Base-by-base conservation (phyloP, 2,888 invertebrate species). In the Blastobasis lacticolella region DNA sequence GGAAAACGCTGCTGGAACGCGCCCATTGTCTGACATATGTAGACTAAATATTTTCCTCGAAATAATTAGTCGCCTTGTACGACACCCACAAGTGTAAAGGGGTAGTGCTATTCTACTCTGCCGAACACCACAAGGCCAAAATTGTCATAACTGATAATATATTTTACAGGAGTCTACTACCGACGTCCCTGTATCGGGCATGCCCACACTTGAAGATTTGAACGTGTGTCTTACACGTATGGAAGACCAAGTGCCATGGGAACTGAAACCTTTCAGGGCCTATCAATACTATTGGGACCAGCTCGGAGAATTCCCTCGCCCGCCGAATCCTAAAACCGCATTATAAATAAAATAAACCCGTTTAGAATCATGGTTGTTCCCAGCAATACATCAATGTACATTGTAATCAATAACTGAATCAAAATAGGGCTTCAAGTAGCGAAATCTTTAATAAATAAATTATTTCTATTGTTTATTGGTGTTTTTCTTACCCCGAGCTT, bases 181-280 rank as follows among this genome's bases (percentile, higher is more conserved):
- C 1, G 98, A 98, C 72, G 78, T 77, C 6, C 88, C 94, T 0
- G 64, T 89, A 4, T 71, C 73, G 6, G 90, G 89, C 42, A 69
- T 94, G 37, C 96, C 95, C 4, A 95, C 94, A 0, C 80, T 98
- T 50, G 95, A 96, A 77, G 98, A 98, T 87, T 91, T 98, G 57
- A 97, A 97, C 10, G 92, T 98, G 3, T 85, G 81, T 41, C 89
- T 95, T 51, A 94, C 93, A 0, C 71, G 84, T 3, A 90, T 97
- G 89, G 97, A 97, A 78, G 90, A 93, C 57, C 93, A 94, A 75
- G 92, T 92, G n/a, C 92, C 93, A 0, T 97, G 94, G 94, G 95
- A 95, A 72, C 75, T 97, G 60, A 91, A 90, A 67, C 93, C 93
- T 2, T 93, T 78, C 79, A 90, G 92, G 47, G 90, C 91, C 36